Base-by-base conservation (phyloP, 1,140 invertebrate species). In the Lepidurus packardi region DNA sequence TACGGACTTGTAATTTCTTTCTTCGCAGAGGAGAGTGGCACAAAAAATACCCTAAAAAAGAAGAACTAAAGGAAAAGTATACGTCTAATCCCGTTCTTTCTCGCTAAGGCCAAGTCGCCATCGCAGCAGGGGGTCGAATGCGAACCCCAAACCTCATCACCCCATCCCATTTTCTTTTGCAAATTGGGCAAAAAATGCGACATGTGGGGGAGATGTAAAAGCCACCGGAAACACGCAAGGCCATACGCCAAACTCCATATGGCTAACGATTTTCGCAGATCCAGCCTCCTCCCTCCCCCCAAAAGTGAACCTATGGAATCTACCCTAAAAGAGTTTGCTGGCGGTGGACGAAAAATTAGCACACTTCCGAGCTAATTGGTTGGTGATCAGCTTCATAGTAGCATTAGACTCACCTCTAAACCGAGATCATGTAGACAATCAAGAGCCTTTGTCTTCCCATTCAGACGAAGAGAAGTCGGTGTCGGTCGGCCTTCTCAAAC, bases 191-290 rank as follows among this genome's bases (percentile, higher is more conserved):
- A 65, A 65, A 65, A 65, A 65, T 65, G 8, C 53, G 1, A 65
- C 53, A 65, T 16, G 53, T 65, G 21, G 53, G 53, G n/a, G 53
- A 16, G 16, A 13, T n/a, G 16, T 13, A 7, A 65, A 65, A 65
- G 53, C 53, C 53, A 65, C 53, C 53, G 53, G 53, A 65, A 65
- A 65, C 53, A 65, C 21, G 53, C 53, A 65, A 65, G 16, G 16
- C 53, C 53, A 65, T 65, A 16, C 53, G 53, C 53, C 13, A 65
- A 34, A n/a, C 53, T 21, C 53, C 53, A 65, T 65, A 65, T 65
- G 53, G 53, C 53, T 65, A 65, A 65, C 53, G 53, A 65, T 65
- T 65, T 65, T 65, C 21, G 53, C 53, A 65, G 53, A 47, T n/a
- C 53, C 53, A 65, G 53, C 53, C 53, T 21, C 8, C 9, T 65